Conservation (phyloP, 2,797 vertebrate genomes). For the Dipus sagitta region DNA sequence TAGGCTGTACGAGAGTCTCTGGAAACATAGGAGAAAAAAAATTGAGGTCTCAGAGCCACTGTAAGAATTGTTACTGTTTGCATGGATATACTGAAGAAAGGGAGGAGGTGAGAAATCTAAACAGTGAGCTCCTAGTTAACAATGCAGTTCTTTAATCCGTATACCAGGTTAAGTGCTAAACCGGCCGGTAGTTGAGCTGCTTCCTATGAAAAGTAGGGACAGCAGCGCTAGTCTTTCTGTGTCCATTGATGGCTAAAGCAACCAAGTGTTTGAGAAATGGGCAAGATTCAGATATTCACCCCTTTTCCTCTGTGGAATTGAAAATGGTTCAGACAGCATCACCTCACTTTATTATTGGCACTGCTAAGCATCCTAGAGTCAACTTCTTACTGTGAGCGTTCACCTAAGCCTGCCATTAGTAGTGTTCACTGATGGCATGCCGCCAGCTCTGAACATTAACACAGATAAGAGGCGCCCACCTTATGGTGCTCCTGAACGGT, state of each 20-base stretch:
- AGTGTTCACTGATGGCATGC: background rate
- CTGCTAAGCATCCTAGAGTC: background rate
- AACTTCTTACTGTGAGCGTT: background rate
- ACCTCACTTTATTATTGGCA: conserved; percentile 18
- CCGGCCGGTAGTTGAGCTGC: background rate
- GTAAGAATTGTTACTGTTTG: background rate
- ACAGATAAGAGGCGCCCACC: background rate
- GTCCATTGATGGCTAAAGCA: conserved; percentile 12
- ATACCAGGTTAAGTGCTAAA: conserved; percentile 24
- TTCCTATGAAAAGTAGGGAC: conserved; percentile 1
- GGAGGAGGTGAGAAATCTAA: no score
- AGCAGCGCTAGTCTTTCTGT: background rate
- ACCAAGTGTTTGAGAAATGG: background rate
- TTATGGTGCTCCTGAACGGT: background rate
- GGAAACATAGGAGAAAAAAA: background rate
- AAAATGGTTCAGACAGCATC: background rate
- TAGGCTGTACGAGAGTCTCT: background rate
- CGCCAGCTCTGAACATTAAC: conserved; percentile 10
- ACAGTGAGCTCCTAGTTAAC: background rate
- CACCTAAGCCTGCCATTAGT: background rate
- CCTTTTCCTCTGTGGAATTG: background rate
- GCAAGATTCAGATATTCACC: background rate
- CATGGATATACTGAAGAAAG: background rate
- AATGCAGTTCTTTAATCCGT: background rate
- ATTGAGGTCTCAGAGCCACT: background rate